Evolutionary conservation across 92 coral and sea anemone species (phyloP), one percentile per base, ranked within the genome.

Genomic region (Zoanthus solanderi): DNA sequence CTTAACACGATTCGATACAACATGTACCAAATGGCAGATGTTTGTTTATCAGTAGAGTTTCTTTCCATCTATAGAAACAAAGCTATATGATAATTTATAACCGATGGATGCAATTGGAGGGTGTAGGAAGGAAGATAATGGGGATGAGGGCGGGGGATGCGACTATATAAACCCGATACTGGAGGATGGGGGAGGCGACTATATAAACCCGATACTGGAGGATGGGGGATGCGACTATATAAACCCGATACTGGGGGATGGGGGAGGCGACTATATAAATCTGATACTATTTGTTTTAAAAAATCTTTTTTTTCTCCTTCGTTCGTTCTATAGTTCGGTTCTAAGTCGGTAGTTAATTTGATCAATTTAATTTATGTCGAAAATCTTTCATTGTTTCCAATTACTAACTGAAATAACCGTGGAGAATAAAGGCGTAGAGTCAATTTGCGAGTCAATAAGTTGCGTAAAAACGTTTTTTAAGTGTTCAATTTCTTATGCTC

Each of bases 31-130:
- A 12, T 7, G 44, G 30, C 58, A 44, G 63, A 79, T 65, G 7
- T 44, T 60, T 58, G 56, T 60, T 58, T 46, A 44, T 34, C 48
- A 31, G 17, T 32, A 42, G 11, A 42, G 56, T 42, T 37, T 47
- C 7, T 53, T 32, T 50, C 44, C 85, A n/a, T 58, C 75, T 47
- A 50, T 50, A 66, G 71, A 44, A 81, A 81, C 63, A 67, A 23
- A 47, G 4, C 42, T 58, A 60, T 29, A 18, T 18, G 73, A 48
- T 42, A 80, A n/a, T 14, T 17, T 60, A 60, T 14, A 60, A 60
- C 16, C 63, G 72, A 46, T 15, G 57, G 52, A 31, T 15, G 28
- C 9, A 5, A 65, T 31, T 48, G 54, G 3, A 4, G 57, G 75
- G 28, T 2, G 34, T 18, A 56, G 44, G 7, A 32, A 42, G 56